Base-by-base conservation (phyloP, 2,113 vertebrate species). In the Coptodon rendalli region DNA sequence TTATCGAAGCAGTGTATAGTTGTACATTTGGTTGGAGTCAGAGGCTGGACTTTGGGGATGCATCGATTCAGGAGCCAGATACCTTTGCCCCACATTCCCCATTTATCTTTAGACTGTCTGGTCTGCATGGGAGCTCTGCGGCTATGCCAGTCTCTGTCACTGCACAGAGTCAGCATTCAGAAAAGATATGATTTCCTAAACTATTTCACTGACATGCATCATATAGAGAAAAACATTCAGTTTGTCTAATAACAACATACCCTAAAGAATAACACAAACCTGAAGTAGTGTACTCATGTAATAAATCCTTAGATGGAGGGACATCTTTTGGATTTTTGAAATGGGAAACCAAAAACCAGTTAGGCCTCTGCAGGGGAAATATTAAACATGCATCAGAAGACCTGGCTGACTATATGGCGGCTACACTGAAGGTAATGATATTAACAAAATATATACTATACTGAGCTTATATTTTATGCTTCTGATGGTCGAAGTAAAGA, bases 51-150 rank as follows among this genome's bases (percentile, higher is more conserved):
- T 76, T 27, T 53, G 24, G 12, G 36, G 63, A 57, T 56, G 38
- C 38, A 19, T n/a, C 43, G 63, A 80, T 31, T 63, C 59, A 59
- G 14, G 29, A 36, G 5, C 14, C 34, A 6, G 81, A 12, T 24
- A 19, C 93, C 86, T 95, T 90, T 94, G 86, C 4, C 90, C 94
- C 84, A 95, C 89, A 94, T 94, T 95, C 85, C 73, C 19, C 9
- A 71, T 91, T 84, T 89, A 85, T 81, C 82, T 54, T 71, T 29
- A 40, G 76, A 78, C 63, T 9, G 17, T 19, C 10, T 2, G 40
- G 10, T 53, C 54, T 31, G 71, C 50, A 53, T 17, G 54, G 56
- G 24, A 6, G 13, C 50, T 9, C 40, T 10, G 22, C 5, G n/a
- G 22, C 13, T 3, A 3, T 40, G 63, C 53, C 54, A 81, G 56